Conservation (phyloP, 2,113 vertebrate genomes). For the Gambusia affinis region DNA sequence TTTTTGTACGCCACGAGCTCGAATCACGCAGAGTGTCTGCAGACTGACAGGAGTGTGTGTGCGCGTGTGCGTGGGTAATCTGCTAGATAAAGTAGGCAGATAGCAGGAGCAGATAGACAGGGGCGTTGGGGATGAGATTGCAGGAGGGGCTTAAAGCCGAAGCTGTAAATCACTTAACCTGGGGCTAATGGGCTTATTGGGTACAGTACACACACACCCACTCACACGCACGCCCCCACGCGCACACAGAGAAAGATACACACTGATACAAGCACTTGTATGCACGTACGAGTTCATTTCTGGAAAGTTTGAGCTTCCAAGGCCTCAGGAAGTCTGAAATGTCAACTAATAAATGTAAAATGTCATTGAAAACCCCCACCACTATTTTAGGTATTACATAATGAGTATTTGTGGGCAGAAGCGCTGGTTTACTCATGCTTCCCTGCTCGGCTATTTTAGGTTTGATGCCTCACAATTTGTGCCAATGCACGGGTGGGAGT, state of each 20-base stretch:
- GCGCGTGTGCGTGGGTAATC: constrained; percentile 59
- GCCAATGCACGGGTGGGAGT: constrained; percentile 16
- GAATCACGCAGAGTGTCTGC: constrained; percentile 36
- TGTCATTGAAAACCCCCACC: constrained; percentile 48
- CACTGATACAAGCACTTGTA: constrained; percentile 30
- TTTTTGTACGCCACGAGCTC: constrained; percentile 5
- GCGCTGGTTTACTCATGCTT: constrained; percentile 5
- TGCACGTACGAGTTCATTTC: constrained; percentile 38
- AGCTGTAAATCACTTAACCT: constrained; percentile 80
- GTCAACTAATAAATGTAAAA: constrained; percentile 58
- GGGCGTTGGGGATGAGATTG: constrained; percentile 67
- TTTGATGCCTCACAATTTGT: constrained; percentile 24
- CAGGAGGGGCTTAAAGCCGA: constrained; percentile 66
- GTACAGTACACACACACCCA: constrained; percentile 53
- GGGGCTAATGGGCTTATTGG: constrained; percentile 77
- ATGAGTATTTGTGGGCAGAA: constrained; percentile 10
- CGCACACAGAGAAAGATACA: constrained; percentile 51
- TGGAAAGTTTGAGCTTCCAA: constrained; percentile 21
- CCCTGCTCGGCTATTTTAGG: constrained; percentile 15
- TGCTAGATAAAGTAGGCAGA: constrained; percentile 68
- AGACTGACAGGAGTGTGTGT: constrained; percentile 50
- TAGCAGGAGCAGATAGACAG: constrained; percentile 64
- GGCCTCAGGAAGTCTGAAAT: constrained; percentile 62
- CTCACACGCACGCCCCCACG: neutral
- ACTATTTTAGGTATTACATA: constrained; percentile 26